These are phyloP conservation scores for Patella ulyssiponensis DNA, from an alignment of 2,888 invertebrate species.

Conservation along the genomic window DNA sequence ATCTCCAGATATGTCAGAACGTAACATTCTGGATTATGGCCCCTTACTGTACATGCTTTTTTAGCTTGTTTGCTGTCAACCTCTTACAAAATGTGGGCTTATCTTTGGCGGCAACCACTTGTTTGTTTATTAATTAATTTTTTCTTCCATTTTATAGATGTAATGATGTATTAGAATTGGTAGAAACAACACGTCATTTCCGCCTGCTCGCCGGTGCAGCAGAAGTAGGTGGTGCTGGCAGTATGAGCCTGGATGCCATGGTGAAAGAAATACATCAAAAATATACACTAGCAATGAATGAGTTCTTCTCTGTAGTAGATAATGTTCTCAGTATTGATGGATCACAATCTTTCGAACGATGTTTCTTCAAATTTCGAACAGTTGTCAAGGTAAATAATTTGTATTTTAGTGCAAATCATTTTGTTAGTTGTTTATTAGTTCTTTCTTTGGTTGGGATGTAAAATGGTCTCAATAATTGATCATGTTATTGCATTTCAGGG, in stretches of 20 bases:
- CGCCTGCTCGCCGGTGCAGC: slow-evolving; percentile 69
- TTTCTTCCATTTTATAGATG: slow-evolving; percentile 55
- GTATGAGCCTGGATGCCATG: slow-evolving; percentile 68
- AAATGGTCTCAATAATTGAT: not conserved
- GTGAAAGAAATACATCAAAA: slow-evolving; percentile 70
- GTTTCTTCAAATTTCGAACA: slow-evolving; percentile 70
- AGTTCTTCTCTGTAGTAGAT: slow-evolving; percentile 66
- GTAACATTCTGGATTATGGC: too few relatives aligned
- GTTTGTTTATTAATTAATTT: too few relatives aligned
- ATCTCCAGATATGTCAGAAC: too few relatives aligned
- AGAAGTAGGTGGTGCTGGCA: slow-evolving; percentile 71
- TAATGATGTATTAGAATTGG: slow-evolving; percentile 72
- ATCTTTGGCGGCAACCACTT: too few relatives aligned
- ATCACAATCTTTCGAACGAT: slow-evolving; percentile 68
- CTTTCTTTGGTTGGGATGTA: not conserved
- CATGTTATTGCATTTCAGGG: slow-evolving; percentile 49
- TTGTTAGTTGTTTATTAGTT: not conserved
- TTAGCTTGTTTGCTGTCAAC: too few relatives aligned
- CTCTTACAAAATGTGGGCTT: too few relatives aligned
- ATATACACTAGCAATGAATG: slow-evolving; percentile 65
- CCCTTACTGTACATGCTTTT: too few relatives aligned
- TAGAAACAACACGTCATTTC: slow-evolving; percentile 71
- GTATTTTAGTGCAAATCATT: not conserved
- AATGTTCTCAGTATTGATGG: slow-evolving; percentile 70
- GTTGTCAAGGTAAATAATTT: slow-evolving; percentile 65